Evolutionary conservation across 1,140 invertebrate species (phyloP).

Genomic region (Yoshiicerus persimilis): DNA sequence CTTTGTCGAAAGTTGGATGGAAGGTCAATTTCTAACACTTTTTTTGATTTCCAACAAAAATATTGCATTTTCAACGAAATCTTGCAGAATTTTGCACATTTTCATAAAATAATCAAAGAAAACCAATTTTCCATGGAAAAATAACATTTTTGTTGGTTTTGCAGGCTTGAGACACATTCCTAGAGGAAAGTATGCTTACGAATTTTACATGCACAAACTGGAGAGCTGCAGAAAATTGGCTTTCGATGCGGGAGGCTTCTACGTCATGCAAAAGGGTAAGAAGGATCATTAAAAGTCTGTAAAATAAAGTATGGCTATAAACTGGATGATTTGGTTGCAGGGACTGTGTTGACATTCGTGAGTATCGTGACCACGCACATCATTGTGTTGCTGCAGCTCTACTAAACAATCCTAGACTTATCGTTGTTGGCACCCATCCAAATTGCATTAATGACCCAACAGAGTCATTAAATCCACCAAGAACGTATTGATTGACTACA

Average conservation of each 20-base stretch:
- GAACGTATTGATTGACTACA: too few species aligned
- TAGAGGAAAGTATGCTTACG: conserved; percentile 46
- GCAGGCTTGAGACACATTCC: conserved; percentile 40
- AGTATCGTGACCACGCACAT: conserved; percentile 48
- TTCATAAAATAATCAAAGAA: too few species aligned
- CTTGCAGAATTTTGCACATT: too few species aligned
- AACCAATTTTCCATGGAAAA: too few species aligned
- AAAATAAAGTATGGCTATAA: background rate
- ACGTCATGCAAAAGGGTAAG: conserved; percentile 45
- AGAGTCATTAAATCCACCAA: too few species aligned
- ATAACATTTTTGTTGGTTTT: background rate
- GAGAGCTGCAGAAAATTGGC: conserved; percentile 46
- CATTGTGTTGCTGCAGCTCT: conserved; percentile 47
- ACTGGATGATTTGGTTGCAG: background rate
- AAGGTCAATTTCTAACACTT: conserved; percentile 28
- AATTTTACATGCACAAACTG: conserved; percentile 48
- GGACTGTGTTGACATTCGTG: conserved; percentile 48
- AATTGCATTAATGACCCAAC: too few species aligned
- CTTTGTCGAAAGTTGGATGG: conserved; percentile 47
- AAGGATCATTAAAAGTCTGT: background rate
- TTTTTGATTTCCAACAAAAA: background rate
- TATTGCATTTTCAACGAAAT: background rate
- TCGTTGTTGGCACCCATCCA: background rate
- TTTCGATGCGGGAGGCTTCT: conserved; percentile 46
- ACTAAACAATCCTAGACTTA: conserved; percentile 20